phyloP scores from a whole-genome alignment of 2,888 invertebrate species.

The Lottia gigantea region DNA sequence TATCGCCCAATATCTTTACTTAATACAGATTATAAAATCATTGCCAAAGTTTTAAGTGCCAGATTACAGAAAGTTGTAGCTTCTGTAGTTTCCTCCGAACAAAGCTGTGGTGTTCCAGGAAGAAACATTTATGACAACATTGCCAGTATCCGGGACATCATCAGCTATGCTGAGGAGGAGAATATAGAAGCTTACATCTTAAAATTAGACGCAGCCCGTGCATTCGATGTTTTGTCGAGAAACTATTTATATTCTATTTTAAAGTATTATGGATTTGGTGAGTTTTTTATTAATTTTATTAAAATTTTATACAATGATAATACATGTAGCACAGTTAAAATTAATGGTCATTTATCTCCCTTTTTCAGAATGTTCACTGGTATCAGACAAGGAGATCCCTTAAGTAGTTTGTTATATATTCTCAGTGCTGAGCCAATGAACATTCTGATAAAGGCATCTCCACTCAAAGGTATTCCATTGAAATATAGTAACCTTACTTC shows the following conservation, averaged over 20 bases:
- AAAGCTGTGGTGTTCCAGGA: constrained; percentile 41
- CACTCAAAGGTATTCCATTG: too few relatives aligned
- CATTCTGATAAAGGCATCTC: too few relatives aligned
- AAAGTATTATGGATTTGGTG: constrained; percentile 12
- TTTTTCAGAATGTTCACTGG: too few relatives aligned
- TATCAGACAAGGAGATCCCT: too few relatives aligned
- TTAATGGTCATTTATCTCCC: too few relatives aligned
- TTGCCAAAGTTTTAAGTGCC: constrained; percentile 35
- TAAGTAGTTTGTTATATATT: too few relatives aligned
- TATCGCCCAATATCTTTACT: constrained; percentile 41
- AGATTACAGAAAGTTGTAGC: constrained; percentile 29
- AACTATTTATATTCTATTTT: constrained; percentile 28
- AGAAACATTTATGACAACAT: too few relatives aligned
- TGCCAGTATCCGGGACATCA: constrained; percentile 32
- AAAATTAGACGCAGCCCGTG: constrained; percentile 40
- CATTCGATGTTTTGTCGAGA: constrained; percentile 39
- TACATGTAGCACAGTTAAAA: too few relatives aligned
- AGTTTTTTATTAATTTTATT: constrained; percentile 13
- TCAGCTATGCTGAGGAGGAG: constrained; percentile 37
- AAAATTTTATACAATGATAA: constrained; percentile 10
- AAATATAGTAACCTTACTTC: too few relatives aligned
- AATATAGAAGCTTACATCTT: constrained; percentile 33
- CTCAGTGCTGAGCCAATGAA: too few relatives aligned
- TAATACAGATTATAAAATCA: constrained; percentile 38
- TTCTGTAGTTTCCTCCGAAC: constrained; percentile 30